phyloP scores from a whole-genome alignment of 53 echinoderm and acorn worm genomes.

The Apostichopus leukothele region DNA sequence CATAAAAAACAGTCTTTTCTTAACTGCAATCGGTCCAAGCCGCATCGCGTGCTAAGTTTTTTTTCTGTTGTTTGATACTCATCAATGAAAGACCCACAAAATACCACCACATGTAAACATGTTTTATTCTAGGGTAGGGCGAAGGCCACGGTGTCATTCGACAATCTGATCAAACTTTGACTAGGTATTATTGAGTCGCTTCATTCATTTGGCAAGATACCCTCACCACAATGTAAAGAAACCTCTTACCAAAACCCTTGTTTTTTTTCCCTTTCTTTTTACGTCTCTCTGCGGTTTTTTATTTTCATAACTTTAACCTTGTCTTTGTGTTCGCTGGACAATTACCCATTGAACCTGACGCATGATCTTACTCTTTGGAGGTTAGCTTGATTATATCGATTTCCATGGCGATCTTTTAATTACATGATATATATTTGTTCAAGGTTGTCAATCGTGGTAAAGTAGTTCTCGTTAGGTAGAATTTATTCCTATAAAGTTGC shows the following conservation, averaged over 20 bases:
- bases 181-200: neutral
- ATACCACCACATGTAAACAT: conserved; percentile 37
- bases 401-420: too few species aligned
- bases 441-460: too few species aligned
- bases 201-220: neutral
- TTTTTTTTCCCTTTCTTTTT: neutral
- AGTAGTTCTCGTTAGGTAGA: too few species aligned
- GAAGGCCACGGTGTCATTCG: neutral
- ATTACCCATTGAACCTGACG: neutral
- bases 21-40: too few species aligned
- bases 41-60: conserved; percentile 29
- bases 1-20: too few species aligned
- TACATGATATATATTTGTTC: too few species aligned
- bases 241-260: too few species aligned
- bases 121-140: conserved; percentile 1
- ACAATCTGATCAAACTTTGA: conserved; percentile 12
- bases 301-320: neutral
- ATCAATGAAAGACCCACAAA: neutral
- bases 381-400: too few species aligned
- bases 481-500: too few species aligned
- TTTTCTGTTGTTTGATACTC: neutral
- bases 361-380: too few species aligned
- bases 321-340: neutral
- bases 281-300: neutral
- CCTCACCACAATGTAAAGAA: neutral